These are phyloP conservation scores for Orius insidiosus DNA, from an alignment of 1,140 invertebrate genomes.

Conservation along the genomic window DNA sequence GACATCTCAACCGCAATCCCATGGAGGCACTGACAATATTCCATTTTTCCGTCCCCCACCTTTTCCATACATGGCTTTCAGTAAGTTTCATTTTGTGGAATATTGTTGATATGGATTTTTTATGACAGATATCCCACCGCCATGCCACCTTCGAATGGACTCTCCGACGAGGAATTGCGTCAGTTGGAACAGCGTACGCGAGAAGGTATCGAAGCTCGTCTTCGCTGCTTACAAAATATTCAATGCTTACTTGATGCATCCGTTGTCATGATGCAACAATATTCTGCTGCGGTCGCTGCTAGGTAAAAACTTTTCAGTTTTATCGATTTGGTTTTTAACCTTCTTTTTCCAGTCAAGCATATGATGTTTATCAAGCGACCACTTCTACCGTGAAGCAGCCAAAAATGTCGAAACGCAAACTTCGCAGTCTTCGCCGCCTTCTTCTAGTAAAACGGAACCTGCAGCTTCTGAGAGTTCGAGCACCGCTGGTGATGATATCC, in stretches of 20 bases:
- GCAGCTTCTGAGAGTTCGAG: too few species aligned
- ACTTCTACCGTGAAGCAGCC: too few species aligned
- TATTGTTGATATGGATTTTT: not conserved
- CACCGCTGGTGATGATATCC: too few species aligned
- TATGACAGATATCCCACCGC: conserved; percentile 37
- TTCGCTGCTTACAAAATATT: conserved; percentile 71
- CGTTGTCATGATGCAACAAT: conserved; percentile 76
- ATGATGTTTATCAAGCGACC: too few species aligned
- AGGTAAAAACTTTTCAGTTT: conserved; percentile 1
- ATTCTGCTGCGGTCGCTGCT: conserved; percentile 41
- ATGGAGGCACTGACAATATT: conserved; percentile 17
- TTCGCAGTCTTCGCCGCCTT: too few species aligned
- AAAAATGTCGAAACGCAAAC: too few species aligned
- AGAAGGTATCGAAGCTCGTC: conserved; percentile 72
- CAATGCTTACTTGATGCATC: conserved; percentile 75
- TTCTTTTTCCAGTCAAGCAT: too few species aligned
- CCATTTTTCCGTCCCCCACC: conserved; percentile 38
- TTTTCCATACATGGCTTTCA: conserved; percentile 28
- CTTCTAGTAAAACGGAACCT: too few species aligned
- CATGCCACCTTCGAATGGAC: conserved; percentile 45
- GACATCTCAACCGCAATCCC: conserved; percentile 18
- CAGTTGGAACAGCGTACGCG: conserved; percentile 77
- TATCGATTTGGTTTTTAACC: not conserved
- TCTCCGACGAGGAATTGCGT: conserved; percentile 68
- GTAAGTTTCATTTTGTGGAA: conserved; percentile 16